Conservation (phyloP, 2,113 vertebrate species). For the Paradisaea rubra region DNA sequence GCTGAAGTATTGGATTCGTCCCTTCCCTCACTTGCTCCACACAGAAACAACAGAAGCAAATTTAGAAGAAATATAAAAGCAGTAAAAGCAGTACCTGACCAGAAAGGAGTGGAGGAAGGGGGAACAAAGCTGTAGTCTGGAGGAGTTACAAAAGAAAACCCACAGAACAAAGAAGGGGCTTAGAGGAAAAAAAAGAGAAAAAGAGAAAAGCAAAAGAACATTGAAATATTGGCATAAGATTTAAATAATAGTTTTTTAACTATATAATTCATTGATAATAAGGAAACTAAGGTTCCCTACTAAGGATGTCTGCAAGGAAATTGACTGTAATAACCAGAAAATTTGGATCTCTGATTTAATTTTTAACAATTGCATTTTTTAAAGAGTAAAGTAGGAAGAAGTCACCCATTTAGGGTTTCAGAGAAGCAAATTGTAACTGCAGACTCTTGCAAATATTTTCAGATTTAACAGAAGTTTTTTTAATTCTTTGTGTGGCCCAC, state of each 20-base stretch:
- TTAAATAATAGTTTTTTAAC: constrained; percentile 53
- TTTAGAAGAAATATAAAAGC: constrained; percentile 69
- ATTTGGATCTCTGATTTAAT: constrained; percentile 35
- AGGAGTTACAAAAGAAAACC: constrained; percentile 94
- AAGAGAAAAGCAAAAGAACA: constrained; percentile 77
- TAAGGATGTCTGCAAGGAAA: constrained; percentile 57
- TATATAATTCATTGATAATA: constrained; percentile 44
- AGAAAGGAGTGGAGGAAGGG: constrained; percentile 97
- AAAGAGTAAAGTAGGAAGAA: neutral
- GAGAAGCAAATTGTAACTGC: neutral
- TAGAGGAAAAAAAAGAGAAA: constrained; percentile 77
- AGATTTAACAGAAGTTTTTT: neutral
- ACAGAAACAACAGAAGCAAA: constrained; percentile 64
- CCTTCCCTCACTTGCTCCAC: constrained; percentile 47
- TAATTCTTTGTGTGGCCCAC: neutral
- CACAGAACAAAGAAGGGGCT: constrained; percentile 93
- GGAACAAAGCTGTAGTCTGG: constrained; percentile 97
- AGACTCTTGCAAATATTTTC: neutral
- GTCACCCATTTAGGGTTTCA: neutral
- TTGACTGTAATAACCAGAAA: constrained; percentile 42
- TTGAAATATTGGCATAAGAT: constrained; percentile 72
- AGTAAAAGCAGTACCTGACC: constrained; percentile 94
- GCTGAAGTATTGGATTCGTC: constrained; percentile 39
- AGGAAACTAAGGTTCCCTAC: constrained; percentile 46
- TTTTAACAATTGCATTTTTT: constrained; percentile 45